Base-by-base conservation (phyloP, 2,888 invertebrate species). In the Lymantria dispar region DNA sequence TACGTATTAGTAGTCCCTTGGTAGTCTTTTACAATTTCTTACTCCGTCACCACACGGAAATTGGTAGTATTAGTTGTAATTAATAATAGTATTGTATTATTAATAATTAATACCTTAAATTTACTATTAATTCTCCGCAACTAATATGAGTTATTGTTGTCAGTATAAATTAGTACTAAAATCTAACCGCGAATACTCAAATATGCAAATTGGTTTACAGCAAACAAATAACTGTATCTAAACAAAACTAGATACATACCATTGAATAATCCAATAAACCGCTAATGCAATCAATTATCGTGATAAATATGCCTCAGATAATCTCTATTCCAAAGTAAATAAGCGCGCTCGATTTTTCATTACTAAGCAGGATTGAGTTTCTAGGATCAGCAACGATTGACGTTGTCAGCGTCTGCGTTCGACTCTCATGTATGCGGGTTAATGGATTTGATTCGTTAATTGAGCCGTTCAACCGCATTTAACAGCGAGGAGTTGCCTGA, bases 391-490 rank as follows among this genome's bases (percentile, higher is more conserved):
- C 61, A 54, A 58, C 51, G 63, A 67, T 59, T 50, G 46, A 12
- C 38, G 38, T 12, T 12, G 38, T 38, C 38, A 38, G 55, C 54
- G 42, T 46, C 51, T 43, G 44, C 42, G 50, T 52, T 53, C 51
- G 37, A 43, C 54, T 60, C 56, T 38, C 48, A 45, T 40, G 43
- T 48, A 51, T 52, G 59, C 54, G 52, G 52, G 49, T 52, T 54
- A 58, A 66, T 56, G 56, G 51, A 48, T 60, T 42, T 60, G 54
- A 67, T 65, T 63, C 64, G 54, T 63, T 70, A 67, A 70, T 69
- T 63, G 70, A 58, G 52, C 51, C 50, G 60, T 56, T 67, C 56
- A 53, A 48, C 60, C 53, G 41, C 31, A 47, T 52, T 45, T 48
- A 55, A 44, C 51, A 50, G 54, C 50, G 33, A 48, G 42, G 47